These are phyloP conservation scores for Enteromius thamalakanensis DNA, from an alignment of 2,797 vertebrate species.

Conservation along the genomic window DNA sequence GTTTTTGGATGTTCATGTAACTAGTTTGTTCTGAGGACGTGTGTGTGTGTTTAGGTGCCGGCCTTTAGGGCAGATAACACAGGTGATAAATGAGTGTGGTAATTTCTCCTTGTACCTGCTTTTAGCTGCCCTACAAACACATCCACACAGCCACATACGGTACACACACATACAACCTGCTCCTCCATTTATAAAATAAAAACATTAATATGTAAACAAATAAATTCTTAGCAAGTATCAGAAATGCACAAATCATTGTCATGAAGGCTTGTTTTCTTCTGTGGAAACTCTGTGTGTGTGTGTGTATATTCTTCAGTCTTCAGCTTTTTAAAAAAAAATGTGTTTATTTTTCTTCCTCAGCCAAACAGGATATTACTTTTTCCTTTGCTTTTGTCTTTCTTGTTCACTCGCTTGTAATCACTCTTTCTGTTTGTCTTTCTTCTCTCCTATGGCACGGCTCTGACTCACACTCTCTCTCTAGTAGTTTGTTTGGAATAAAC, in stretches of 20 bases:
- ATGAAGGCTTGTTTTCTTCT: slow-evolving; percentile 24
- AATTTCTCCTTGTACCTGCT: slow-evolving; percentile 53
- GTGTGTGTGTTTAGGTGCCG: slow-evolving; percentile 22
- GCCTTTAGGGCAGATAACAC: slow-evolving; percentile 46
- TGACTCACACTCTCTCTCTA: slow-evolving; percentile 29
- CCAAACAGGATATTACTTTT: slow-evolving; percentile 53
- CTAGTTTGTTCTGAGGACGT: slow-evolving; percentile 22
- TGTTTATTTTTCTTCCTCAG: slow-evolving; percentile 29
- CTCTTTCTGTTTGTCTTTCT: slow-evolving; percentile 50
- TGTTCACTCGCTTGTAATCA: slow-evolving; percentile 41
- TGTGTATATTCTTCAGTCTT: neutral
- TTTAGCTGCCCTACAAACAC: slow-evolving; percentile 48
- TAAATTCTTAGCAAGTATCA: neutral
- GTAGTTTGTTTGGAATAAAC: slow-evolving; percentile 55
- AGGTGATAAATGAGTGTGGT: slow-evolving; percentile 56
- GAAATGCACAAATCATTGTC: slow-evolving; percentile 31
- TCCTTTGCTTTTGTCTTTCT: slow-evolving; percentile 38
- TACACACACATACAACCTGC: neutral
- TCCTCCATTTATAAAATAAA: slow-evolving; percentile 14
- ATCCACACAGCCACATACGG: neutral
- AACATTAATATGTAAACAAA: slow-evolving; percentile 15
- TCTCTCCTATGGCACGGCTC: slow-evolving; percentile 30
- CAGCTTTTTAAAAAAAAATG: neutral
- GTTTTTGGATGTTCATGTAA: slow-evolving; percentile 30
- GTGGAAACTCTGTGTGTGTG: neutral